Evolutionary conservation across 2,113 vertebrate genomes (phyloP).

Genomic region (Scolopax mira): DNA sequence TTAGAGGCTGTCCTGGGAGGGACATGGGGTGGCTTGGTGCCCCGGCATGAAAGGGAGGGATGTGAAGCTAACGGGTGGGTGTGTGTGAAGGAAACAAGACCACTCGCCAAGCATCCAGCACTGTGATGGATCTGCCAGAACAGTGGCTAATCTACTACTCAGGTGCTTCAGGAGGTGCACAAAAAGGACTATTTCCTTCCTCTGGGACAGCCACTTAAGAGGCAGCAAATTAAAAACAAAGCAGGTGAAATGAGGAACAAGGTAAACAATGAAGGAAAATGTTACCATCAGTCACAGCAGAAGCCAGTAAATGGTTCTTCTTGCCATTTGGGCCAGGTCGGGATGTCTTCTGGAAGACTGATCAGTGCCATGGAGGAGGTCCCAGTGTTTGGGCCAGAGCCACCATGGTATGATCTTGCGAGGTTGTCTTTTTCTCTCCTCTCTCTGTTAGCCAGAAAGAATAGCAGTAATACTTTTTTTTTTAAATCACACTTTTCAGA

Average conservation of each 20-base stretch:
- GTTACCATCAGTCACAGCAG: not conserved
- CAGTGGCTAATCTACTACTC: not conserved
- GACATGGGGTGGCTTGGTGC: not conserved
- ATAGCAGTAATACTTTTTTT: not conserved
- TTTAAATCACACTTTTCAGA: not conserved
- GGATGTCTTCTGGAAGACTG: not conserved
- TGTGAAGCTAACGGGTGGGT: not conserved
- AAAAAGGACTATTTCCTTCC: not conserved
- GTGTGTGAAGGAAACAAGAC: rapidly evolving
- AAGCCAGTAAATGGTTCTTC: too few relatives aligned
- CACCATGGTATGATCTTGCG: not conserved
- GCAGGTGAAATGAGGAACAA: not conserved
- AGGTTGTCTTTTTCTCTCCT: not conserved
- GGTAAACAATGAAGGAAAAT: not conserved
- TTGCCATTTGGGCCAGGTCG: too few relatives aligned
- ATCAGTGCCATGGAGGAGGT: not conserved
- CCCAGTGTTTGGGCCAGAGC: not conserved
- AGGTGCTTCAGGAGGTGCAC: not conserved
- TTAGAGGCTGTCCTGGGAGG: not conserved
- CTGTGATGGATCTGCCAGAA: not conserved
- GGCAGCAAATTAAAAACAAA: not conserved
- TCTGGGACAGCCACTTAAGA: not conserved
- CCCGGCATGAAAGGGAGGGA: not conserved
- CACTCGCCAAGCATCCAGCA: not conserved
- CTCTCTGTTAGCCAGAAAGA: not conserved